phyloP scores from a whole-genome alignment of 2,888 invertebrate species.

The Melolontha melolontha region DNA sequence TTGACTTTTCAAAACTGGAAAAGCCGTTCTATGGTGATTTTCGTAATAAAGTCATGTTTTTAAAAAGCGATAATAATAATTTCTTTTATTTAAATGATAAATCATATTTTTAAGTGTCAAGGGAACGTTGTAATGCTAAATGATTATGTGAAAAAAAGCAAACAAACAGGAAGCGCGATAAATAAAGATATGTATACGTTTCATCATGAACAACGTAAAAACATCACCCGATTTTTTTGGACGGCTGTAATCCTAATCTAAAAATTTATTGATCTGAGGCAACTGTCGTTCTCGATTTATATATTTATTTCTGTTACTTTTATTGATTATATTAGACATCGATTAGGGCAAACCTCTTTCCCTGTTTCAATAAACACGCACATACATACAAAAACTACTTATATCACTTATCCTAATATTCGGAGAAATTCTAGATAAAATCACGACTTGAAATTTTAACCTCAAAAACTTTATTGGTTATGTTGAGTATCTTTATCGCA shows the following conservation, averaged over 20 bases:
- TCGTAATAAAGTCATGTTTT: too few species aligned
- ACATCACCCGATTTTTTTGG: neutral
- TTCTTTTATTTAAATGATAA: constrained; percentile 16
- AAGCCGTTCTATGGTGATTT: too few species aligned
- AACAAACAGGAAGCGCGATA: constrained; percentile 37
- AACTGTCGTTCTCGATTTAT: constrained; percentile 1
- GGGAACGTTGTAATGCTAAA: constrained; percentile 5
- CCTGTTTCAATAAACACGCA: constrained; percentile 8
- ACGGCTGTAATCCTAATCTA: constrained; percentile 1
- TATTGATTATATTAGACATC: constrained; percentile 21
- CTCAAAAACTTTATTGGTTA: constrained; percentile 35
- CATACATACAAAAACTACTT: constrained; percentile 6
- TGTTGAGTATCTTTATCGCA: constrained; percentile 29
- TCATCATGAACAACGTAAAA: constrained; percentile 31
- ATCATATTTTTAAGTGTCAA: constrained; percentile 6
- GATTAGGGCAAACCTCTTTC: constrained; percentile 18
- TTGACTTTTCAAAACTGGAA: too few species aligned
- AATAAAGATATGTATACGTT: constrained; percentile 32
- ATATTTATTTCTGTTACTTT: constrained; percentile 24
- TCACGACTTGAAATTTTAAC: constrained; percentile 13
- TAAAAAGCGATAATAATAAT: neutral
- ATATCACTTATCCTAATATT: constrained; percentile 18
- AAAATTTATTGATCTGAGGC: constrained; percentile 14
- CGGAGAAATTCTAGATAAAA: constrained; percentile 24
- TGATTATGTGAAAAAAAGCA: constrained; percentile 22